A percentile compares a stretch with the other conserved stretches of the same genome.
Conservation (phyloP, 1,140 invertebrate species). For the Pteromalus puparum region DNA sequence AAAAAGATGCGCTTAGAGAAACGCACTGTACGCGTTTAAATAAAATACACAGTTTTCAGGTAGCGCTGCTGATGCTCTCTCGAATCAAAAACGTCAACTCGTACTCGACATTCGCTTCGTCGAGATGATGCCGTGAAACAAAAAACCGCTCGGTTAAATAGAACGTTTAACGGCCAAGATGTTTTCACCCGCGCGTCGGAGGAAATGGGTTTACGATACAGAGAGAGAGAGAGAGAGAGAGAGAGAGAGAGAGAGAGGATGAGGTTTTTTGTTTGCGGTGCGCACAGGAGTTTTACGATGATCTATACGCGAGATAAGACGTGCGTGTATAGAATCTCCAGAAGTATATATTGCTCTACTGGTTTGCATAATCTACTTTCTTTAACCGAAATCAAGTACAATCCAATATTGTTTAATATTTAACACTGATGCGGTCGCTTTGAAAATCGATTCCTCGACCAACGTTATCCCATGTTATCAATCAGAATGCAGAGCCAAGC, state of each 20-base stretch:
- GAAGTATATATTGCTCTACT: too few relatives aligned
- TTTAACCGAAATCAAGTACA: too few relatives aligned
- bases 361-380: not conserved
- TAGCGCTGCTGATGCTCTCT: not conserved
- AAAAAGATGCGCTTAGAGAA: not conserved
- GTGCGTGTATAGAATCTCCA: not conserved
- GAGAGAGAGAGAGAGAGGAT: not conserved
- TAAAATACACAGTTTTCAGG: conserved; percentile 37
- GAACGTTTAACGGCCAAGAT: conserved; percentile 17
- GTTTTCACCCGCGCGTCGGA: not conserved
- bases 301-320: not conserved
- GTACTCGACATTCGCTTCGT: not conserved
- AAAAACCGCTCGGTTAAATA: conserved; percentile 30
- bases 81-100: conserved; percentile 39
- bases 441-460: not conserved
- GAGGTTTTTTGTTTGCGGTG: too few relatives aligned
- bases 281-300: too few relatives aligned
- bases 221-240: not conserved
- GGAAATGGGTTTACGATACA: not conserved
- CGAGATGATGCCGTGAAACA: not conserved
- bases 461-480: not conserved
- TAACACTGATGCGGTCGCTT: not conserved
- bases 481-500: not conserved
- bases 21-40: conserved; percentile 6
- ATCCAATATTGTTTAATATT: not conserved